phyloP scores from a whole-genome alignment of 2,888 invertebrate species.

The Philaethria dido region DNA sequence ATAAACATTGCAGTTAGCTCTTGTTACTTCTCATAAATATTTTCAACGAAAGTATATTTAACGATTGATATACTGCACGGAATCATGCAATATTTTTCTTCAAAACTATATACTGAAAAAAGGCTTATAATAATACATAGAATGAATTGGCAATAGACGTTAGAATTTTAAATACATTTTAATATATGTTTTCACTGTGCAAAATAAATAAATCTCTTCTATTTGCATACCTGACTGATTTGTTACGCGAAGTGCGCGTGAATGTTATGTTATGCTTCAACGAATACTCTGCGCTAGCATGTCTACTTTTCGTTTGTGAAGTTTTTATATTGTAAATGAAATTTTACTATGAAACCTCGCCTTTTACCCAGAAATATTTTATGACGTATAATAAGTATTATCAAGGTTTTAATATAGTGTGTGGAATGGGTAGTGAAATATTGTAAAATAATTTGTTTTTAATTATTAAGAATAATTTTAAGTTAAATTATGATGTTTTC shows the following conservation, averaged over 20 bases:
- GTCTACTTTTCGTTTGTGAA: slow-evolving; percentile 25
- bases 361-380: neutral
- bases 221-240: slow-evolving; percentile 35
- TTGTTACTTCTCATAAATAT: no score
- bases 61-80: no score
- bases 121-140: neutral
- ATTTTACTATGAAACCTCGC: neutral
- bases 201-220: slow-evolving; percentile 26
- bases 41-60: no score
- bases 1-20: no score
- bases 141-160: neutral
- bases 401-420: no score
- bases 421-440: no score
- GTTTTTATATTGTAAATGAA: slow-evolving; percentile 25
- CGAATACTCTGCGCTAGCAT: slow-evolving; percentile 34
- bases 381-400: no score
- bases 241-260: slow-evolving; percentile 36
- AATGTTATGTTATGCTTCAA: slow-evolving; percentile 37
- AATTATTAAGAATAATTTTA: no score
- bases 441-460: no score
- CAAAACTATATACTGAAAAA: neutral
- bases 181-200: slow-evolving; percentile 8
- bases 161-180: slow-evolving; percentile 4
- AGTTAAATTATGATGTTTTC: no score
- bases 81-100: no score